These are phyloP conservation scores for Tipula confusa DNA, from an alignment of 2,888 invertebrate species.

Conservation along the genomic window DNA sequence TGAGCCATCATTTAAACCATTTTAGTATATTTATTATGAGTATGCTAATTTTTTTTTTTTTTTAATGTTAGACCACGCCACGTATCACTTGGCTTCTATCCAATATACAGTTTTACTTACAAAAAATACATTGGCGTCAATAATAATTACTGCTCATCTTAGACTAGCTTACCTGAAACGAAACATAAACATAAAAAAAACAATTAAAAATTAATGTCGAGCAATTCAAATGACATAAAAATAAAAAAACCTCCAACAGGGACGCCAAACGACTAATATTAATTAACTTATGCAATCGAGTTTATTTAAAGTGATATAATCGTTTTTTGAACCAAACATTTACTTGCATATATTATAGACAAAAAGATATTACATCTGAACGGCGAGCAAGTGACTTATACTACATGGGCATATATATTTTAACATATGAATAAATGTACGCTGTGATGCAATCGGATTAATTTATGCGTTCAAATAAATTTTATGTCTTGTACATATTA, in stretches of 20 bases:
- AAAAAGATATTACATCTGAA: neutral
- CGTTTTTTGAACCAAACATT: neutral
- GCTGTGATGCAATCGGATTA: neutral
- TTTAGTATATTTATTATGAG: too few species aligned
- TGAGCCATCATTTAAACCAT: too few species aligned
- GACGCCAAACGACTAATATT: neutral
- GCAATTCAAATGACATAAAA: neutral
- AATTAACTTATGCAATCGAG: neutral
- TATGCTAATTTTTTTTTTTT: neutral
- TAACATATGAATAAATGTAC: neutral
- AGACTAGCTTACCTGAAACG: neutral
- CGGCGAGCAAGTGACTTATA: neutral
- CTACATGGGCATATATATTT: neutral
- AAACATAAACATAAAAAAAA: neutral
- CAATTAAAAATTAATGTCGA: neutral
- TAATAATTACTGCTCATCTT: neutral
- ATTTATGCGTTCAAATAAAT: constrained; percentile 12
- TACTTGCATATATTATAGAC: neutral
- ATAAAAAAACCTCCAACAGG: neutral
- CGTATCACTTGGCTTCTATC: neutral
- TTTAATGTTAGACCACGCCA: neutral
- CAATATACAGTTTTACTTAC: neutral
- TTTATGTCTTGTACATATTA: constrained; percentile 12
- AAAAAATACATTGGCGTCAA: neutral
- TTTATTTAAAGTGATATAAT: neutral